These are phyloP conservation scores for Pocillopora meandrina DNA, from an alignment of 92 coral and sea anemone species.

Conservation along the genomic window DNA sequence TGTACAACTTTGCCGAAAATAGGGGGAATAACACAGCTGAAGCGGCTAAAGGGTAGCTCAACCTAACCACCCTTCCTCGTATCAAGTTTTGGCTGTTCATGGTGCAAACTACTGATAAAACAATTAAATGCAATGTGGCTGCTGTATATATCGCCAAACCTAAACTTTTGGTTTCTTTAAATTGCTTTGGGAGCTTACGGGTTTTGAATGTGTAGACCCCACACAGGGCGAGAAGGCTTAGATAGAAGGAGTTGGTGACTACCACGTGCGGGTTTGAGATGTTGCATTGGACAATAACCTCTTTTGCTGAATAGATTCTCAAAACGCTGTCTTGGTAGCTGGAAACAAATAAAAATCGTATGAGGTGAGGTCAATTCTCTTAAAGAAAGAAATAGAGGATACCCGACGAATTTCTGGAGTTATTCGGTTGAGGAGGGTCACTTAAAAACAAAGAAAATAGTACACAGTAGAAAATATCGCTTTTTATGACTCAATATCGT, in stretches of 20 bases:
- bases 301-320: slow-evolving; percentile 33
- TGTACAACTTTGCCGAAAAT: slow-evolving; percentile 32
- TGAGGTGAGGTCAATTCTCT: no score
- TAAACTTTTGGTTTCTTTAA: slow-evolving; percentile 49
- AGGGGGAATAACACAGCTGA: slow-evolving; percentile 31
- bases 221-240: slow-evolving; percentile 31
- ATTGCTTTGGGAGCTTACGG: slow-evolving; percentile 49
- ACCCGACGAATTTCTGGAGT: no score
- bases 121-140: slow-evolving; percentile 39
- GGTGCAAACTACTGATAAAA: slow-evolving; percentile 10
- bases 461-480: no score
- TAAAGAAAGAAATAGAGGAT: no score
- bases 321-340: slow-evolving; percentile 41
- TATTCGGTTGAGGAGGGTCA: no score
- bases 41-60: slow-evolving; percentile 35
- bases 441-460: no score
- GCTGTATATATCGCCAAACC: slow-evolving; percentile 28
- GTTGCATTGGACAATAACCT: slow-evolving; percentile 32
- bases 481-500: no score
- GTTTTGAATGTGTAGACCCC: slow-evolving; percentile 50
- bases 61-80: slow-evolving; percentile 19
- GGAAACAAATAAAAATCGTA: background rate
- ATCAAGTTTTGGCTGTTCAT: slow-evolving; percentile 1
- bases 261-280: slow-evolving; percentile 11
- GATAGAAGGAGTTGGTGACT: slow-evolving; percentile 17